Evolutionary conservation across 2,113 vertebrate species (phyloP), one percentile per base, ranked within the genome.

Genomic region (Lipotes vexillifer): DNA sequence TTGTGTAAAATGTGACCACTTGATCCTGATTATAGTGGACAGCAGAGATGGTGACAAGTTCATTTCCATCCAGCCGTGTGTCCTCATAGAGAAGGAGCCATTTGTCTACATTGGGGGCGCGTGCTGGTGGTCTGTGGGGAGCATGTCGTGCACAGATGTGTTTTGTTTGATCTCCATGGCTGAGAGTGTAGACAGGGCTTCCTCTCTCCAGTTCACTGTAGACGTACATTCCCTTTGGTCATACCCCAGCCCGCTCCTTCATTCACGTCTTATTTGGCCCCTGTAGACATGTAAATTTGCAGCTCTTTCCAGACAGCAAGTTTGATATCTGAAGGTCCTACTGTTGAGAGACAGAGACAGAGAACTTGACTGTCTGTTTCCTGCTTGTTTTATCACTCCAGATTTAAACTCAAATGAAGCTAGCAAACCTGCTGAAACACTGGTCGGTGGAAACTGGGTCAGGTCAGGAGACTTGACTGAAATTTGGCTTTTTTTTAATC

Each of bases 81-180:
- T 52, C 31, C 85, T 61, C 20, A 1, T 12, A 38, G 72, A 83
- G 63, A 68, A 63, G 55, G 18, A 74, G 65, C 31, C 8, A 1
- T 2, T 46, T 2, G 0, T 75, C 17, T 38, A 10, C 13, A 12
- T 2, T 0, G 3, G 49, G 61, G 5, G 9, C 33, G 7, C n/a
- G 18, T 0, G 17, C 38, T 66, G 94, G 38, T 5, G 4, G 41
- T 36, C 46, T 66, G 38, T 36, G 89, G 31, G 8, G 38, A 63
- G 71, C 29, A 10, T 13, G 9, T 71, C 17, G 0, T 15, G 85
- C 65, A 23, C 29, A 77, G 63, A 2, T 44, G 15, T 41, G 27
- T 72, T 55, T 31, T 49, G 31, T 49, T 55, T 59, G 66, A 36
- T 57, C 17, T 63, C 1, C 12, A 0, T 17, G 36, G 44, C 44